Conservation (phyloP, 2,113 vertebrate species). For the Dasyornis broadbenti region DNA sequence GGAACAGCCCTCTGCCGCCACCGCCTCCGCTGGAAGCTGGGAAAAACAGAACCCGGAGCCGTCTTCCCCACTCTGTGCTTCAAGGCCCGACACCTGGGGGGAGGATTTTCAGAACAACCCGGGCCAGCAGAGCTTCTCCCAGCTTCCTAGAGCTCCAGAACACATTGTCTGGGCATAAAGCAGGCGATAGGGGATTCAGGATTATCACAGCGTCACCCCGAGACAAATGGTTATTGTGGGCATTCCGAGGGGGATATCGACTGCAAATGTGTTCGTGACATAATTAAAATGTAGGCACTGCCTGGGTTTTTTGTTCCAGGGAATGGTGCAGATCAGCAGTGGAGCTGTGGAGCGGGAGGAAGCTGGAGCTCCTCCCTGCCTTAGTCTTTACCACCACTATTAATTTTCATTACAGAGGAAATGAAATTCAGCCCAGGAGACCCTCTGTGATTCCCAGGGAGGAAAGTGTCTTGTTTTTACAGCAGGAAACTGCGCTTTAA, state of each 20-base stretch:
- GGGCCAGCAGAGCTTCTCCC: too few relatives aligned
- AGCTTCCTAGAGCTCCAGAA: too few relatives aligned
- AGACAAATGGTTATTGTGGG: background rate
- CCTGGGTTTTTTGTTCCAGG: background rate
- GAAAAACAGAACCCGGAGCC: too few relatives aligned
- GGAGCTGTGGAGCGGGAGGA: background rate
- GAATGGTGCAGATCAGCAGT: background rate
- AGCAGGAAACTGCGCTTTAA: background rate
- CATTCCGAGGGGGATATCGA: background rate
- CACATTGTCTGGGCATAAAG: too few relatives aligned
- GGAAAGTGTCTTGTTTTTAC: background rate
- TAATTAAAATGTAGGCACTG: background rate
- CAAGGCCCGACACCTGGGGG: too few relatives aligned
- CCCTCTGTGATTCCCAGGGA: background rate
- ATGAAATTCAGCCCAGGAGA: background rate
- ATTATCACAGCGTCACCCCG: too few relatives aligned
- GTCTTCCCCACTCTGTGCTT: too few relatives aligned
- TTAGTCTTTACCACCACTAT: background rate
- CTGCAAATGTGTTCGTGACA: background rate
- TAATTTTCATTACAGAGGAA: slow-evolving; percentile 34
- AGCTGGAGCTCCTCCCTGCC: background rate
- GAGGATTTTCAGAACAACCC: too few relatives aligned
- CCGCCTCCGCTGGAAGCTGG: too few relatives aligned
- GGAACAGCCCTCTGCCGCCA: too few relatives aligned
- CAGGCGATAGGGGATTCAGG: too few relatives aligned